Evolutionary conservation across 2,113 vertebrate species (phyloP), one percentile per base, ranked within the genome.

Genomic region (Siphamia tubifer): DNA sequence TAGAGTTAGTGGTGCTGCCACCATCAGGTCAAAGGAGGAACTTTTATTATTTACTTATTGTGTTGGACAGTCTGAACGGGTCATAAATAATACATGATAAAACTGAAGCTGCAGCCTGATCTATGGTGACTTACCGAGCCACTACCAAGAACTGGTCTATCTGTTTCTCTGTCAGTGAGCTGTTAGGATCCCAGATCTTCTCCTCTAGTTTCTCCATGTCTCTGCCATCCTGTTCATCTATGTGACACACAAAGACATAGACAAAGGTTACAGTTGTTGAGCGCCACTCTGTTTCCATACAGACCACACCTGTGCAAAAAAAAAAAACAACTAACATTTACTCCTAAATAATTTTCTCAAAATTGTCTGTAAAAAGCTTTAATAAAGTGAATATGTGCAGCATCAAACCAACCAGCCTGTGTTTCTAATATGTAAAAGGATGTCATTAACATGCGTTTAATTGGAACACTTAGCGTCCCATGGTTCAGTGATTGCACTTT

Each of bases 131-230:
- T 94, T 91, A 99, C 97, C 97, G 93, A 88, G 97, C 96, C 30
- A 99, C 96, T n/a, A 99, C 96, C 47, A 99, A 91, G 81, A 99
- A 99, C 90, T 99, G 97, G 89, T 99, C 96, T 3, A 99, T 98
- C 91, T 99, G 96, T 81, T 98, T 98, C 91, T 98, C 96, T 8
- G 93, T 93, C 51, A 98, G 89, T 0, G 93, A 94, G 67, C 93
- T 98, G 91, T 91, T 94, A 1, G 95, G 93, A 77, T 98, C 96
- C 95, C 96, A 99, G 34, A 98, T 87, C 87, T 95, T 98, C 80
- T 96, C 97, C 92, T 99, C 97, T 74, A 99, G 91, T 55, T 95
- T 94, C 64, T 94, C 86, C 90, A 96, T 92, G 75, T 98, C 96
- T 52, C 97, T 93, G 52, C 88, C 94, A 28, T 98, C 97, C 3